Evolutionary conservation across 1,140 invertebrate genomes (phyloP), one percentile per base, ranked within the genome.

Genomic region (Bathynomus jamesi): DNA sequence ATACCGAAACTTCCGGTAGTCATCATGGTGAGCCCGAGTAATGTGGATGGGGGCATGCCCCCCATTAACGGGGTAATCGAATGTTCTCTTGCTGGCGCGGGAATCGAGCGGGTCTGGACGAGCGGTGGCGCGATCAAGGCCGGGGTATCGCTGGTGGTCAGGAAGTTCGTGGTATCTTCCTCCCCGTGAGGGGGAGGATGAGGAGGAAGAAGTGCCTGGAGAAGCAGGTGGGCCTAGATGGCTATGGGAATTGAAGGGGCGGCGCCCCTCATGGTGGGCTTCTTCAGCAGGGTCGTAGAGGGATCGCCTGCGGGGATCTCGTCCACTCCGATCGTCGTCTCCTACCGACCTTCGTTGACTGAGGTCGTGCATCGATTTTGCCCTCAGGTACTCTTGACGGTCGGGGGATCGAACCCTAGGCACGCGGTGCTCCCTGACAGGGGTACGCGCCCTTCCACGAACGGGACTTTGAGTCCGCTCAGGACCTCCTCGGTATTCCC

Each of bases 331-430:
- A 13, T 71, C 70, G 28, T 72, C 28, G 8, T 40, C 28, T 8
- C n/a, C 5, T 27, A 24, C 3, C 31, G 11, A 11, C 4, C 69
- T 65, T 21, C 72, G 69, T 28, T 71, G 68, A 28, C 69, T 73
- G 11, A 76, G 69, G 53, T 76, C 75, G 27, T 76, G 75, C 75
- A 76, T 76, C 24, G 75, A 76, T 40, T 71, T 73, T 24, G 75
- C 75, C 11, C 75, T 40, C 27, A 72, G 71, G 66, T 76, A 76
- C 60, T 76, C 71, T 11, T 28, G 29, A 11, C 71, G 75, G 7
- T 73, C 71, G 2, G 71, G 75, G 11, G 71, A 73, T 28, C 65
- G 63, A 13, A 69, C 67, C 17, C 75, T 24, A 31, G 69, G 68
- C 27, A 66, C 64, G 28, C 65, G 69, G 28, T 71, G 62, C 8